Conservation (phyloP, 2,113 vertebrate species). For the Dipodomys ordii region DNA sequence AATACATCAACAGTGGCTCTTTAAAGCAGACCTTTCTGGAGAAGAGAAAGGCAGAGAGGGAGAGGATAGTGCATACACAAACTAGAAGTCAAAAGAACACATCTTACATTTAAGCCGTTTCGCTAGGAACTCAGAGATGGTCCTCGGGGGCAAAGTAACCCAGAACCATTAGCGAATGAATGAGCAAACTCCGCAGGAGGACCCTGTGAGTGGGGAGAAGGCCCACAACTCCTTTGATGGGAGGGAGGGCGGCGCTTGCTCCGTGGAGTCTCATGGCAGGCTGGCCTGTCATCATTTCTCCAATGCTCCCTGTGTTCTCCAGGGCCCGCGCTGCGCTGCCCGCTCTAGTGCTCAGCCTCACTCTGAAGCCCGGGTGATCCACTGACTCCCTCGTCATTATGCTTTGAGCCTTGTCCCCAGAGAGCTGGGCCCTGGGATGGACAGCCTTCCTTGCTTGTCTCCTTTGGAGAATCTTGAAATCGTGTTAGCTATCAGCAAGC, state of each 20-base stretch:
- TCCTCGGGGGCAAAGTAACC: neutral
- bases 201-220: neutral
- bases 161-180: neutral
- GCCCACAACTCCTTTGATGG: neutral
- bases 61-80: neutral
- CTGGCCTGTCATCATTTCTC: neutral
- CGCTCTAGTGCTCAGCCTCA: neutral
- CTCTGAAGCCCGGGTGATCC: constrained; percentile 33
- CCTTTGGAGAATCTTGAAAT: constrained; percentile 41
- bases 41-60: neutral
- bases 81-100: neutral
- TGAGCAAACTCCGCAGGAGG: neutral
- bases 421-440: constrained; percentile 10
- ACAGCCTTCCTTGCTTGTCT: constrained; percentile 60
- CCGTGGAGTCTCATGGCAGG: neutral
- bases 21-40: neutral
- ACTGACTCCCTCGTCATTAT: constrained; percentile 41
- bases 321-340: neutral
- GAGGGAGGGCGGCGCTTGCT: constrained; percentile 16
- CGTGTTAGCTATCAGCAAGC: constrained; percentile 10
- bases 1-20: neutral
- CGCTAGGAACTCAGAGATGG: neutral
- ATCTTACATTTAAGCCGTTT: neutral
- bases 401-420: constrained; percentile 57
- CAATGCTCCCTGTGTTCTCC: neutral